Evolutionary conservation across 2,113 vertebrate species (phyloP).

Genomic region (Thymallus thymallus): DNA sequence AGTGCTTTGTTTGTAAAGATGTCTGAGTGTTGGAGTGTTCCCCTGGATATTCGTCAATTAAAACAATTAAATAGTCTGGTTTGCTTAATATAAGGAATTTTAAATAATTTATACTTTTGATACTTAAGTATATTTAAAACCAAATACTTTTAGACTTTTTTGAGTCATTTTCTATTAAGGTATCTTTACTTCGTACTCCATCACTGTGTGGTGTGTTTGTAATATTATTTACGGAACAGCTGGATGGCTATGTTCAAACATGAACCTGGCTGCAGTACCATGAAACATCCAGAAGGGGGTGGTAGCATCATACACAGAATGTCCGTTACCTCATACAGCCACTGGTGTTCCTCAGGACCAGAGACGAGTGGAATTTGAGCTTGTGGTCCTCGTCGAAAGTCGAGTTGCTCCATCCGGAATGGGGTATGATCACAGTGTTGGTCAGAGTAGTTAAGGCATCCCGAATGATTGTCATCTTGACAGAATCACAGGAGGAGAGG

Average conservation of each 20-base stretch:
- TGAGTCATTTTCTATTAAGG: no score
- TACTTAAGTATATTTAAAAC: no score
- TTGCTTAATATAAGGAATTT: no score
- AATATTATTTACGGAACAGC: neutral
- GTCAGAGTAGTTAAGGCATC: slow-evolving; percentile 92
- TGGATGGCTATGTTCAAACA: no score
- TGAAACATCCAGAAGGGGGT: slow-evolving; percentile 50
- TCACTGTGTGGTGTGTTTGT: no score
- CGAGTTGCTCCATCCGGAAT: slow-evolving; percentile 95
- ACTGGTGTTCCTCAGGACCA: slow-evolving; percentile 92
- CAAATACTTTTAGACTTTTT: no score
- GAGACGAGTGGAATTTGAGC: slow-evolving; percentile 95
- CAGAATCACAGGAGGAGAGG: slow-evolving; percentile 91
- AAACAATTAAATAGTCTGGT: no score
- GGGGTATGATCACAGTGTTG: slow-evolving; percentile 96
- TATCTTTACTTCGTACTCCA: no score
- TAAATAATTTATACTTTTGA: no score
- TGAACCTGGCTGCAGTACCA: slow-evolving; percentile 25
- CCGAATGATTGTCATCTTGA: slow-evolving; percentile 98
- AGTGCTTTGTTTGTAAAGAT: no score
- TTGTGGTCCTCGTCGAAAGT: slow-evolving; percentile 96
- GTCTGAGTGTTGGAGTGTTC: no score
- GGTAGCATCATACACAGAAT: slow-evolving; percentile 35
- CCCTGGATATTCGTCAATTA: no score
- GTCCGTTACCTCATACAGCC: slow-evolving; percentile 89